Percentiles rank a stretch among this genome's conserved stretches.
Conservation (phyloP, 2,888 invertebrate genomes). For the Cephus runcator region DNA sequence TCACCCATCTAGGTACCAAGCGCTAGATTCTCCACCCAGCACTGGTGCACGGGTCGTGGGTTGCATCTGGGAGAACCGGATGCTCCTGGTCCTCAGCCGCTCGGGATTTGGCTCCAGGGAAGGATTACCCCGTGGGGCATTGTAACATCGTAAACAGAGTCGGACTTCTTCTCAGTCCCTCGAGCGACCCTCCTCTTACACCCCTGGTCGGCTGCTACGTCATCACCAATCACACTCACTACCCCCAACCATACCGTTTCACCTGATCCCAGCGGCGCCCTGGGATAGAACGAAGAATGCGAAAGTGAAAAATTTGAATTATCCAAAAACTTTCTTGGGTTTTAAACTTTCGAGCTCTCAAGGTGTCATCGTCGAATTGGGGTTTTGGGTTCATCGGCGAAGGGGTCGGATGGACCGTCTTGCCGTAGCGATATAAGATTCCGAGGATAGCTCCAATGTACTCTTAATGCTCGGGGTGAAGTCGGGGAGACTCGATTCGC, state of each 20-base stretch:
- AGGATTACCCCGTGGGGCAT: conserved; percentile 63
- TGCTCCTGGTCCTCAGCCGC: not conserved
- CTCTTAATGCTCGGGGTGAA: not conserved
- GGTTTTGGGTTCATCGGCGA: not conserved
- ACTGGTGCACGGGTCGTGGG: not conserved
- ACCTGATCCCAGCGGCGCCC: not conserved
- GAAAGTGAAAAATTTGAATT: not conserved
- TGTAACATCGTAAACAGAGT: conserved; percentile 65
- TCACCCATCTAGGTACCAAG: not conserved
- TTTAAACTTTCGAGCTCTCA: not conserved
- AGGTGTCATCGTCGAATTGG: not conserved
- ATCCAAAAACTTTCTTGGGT: rapidly evolving
- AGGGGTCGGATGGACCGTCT: not conserved
- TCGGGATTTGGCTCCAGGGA: conserved; percentile 40
- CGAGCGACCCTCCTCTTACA: conserved; percentile 12
- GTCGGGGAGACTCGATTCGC: not conserved
- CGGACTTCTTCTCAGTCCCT: conserved; percentile 30
- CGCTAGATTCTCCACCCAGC: not conserved
- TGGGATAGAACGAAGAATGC: not conserved
- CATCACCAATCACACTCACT: not conserved
- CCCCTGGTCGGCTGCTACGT: not conserved
- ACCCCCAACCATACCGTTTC: not conserved
- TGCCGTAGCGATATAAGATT: not conserved
- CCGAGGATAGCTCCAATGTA: not conserved
- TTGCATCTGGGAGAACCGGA: not conserved